Conservation (phyloP, 2,888 invertebrate species). For the Pristionchus exspectatus region DNA sequence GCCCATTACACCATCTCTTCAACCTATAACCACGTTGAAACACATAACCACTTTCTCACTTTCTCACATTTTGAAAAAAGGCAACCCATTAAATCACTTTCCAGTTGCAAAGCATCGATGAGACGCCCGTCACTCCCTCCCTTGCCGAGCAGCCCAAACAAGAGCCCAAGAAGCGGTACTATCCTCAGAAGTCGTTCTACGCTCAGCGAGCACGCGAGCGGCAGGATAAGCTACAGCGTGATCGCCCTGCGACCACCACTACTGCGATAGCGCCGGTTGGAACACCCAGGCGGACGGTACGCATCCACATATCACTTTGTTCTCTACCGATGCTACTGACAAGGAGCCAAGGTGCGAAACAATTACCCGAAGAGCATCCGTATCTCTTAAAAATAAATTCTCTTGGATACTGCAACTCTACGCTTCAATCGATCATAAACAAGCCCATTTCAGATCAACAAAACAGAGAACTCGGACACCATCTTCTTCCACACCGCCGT, state of each 20-base stretch:
- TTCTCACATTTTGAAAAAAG: too few species aligned
- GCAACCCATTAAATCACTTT: background rate
- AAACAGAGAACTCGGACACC: conserved; percentile 35
- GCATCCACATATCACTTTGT: background rate
- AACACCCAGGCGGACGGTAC: background rate
- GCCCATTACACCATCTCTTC: too few species aligned
- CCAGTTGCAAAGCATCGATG: conserved; percentile 51
- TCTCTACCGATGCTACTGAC: too few species aligned
- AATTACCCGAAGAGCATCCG: too few species aligned
- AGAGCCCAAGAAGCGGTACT: background rate
- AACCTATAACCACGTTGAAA: too few species aligned
- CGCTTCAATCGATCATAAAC: background rate
- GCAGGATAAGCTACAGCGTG: background rate
- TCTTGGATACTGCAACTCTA: background rate
- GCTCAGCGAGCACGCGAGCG: background rate
- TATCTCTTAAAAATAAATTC: too few species aligned
- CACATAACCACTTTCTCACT: too few species aligned
- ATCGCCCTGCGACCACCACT: background rate
- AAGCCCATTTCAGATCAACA: background rate
- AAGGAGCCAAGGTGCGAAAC: too few species aligned
- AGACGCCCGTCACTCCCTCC: background rate
- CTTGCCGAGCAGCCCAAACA: background rate
- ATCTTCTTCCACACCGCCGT: conserved; percentile 44
- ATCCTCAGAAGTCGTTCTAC: background rate
- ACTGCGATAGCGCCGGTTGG: background rate